A percentile compares a stretch with the other conserved stretches of the same genome.
Conservation (phyloP, 2,888 invertebrate species). For the Prosapia bicincta region DNA sequence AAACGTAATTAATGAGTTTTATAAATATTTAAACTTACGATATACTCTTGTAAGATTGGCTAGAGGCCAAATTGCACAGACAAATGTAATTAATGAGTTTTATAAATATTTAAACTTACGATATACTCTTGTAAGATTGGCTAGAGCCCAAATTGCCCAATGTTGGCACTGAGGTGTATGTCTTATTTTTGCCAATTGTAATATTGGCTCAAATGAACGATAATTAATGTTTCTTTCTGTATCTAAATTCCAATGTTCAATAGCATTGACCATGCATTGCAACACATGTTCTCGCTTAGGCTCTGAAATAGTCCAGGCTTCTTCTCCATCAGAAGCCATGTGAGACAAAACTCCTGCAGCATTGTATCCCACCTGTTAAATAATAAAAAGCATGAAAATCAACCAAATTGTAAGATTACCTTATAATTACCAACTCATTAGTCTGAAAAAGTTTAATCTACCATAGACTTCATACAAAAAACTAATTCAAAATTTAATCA, state of each 20-base stretch:
- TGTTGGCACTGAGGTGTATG: slow-evolving; percentile 91
- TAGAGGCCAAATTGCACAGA: slow-evolving; percentile 98
- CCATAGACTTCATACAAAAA: too few species aligned
- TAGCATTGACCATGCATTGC: slow-evolving; percentile 71
- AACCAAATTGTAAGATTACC: slow-evolving; percentile 19
- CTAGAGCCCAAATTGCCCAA: slow-evolving; percentile 97
- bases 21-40: slow-evolving; percentile 79
- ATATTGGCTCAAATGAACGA: slow-evolving; percentile 91
- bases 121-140: slow-evolving; percentile 90
- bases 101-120: slow-evolving; percentile 77
- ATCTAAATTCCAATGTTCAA: slow-evolving; percentile 82
- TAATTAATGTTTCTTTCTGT: slow-evolving; percentile 95
- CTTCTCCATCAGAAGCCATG: slow-evolving; percentile 87
- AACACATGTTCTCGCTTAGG: slow-evolving; percentile 72
- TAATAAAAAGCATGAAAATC: slow-evolving; percentile 13
- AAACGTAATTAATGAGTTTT: too few species aligned
- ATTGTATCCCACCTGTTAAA: slow-evolving; percentile 85
- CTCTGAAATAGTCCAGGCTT: slow-evolving; percentile 71
- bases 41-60: slow-evolving; percentile 93
- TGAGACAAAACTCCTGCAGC: slow-evolving; percentile 95
- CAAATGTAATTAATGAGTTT: too few species aligned
- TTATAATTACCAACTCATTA: too few species aligned
- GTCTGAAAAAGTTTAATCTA: too few species aligned
- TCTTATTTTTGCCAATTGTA: slow-evolving; percentile 74
- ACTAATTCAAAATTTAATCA: too few species aligned